Evolutionary conservation across 2,888 invertebrate genomes (phyloP), one percentile per base, ranked within the genome.

Genomic region (Chaetoderma sp.): DNA sequence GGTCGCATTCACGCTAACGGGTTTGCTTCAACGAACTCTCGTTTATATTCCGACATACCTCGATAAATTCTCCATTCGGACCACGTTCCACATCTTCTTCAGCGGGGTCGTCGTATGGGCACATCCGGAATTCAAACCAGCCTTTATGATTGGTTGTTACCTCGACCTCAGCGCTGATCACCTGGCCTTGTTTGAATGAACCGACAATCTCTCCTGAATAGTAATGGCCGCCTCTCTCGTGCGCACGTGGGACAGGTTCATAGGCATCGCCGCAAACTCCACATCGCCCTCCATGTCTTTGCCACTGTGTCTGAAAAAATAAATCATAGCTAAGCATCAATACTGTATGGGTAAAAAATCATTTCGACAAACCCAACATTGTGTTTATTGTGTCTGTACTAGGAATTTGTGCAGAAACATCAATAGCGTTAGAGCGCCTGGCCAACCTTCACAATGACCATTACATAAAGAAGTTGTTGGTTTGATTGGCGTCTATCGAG

Each of bases 191-290:
- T 8, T 50, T 32, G 61, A 68, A 75, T 4, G 18, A 42, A 2
- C 60, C 57, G 4, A 68, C 68, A 4, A 69, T 66, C 10, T 65
- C 65, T 2, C 72, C 75, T 13, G 50, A 39, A 62, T 72, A 75
- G 44, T 57, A 73, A 21, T 54, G 39, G 3, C 75, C 75, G 1
- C 73, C 72, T n/a, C 71, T 33, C 60, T 75, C 75, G 56, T 75
- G 75, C 2, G 69, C 65, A 27, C 75, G 69, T 5, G 75, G 75
- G 1, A 39, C 50, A 0, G 72, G 73, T 1, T 45, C 30, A 58
- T 63, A 71, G 10, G 72, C 65, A 58, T 75, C 75, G 0, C 75
- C 75, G 47, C 75, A 75, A 10, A 75, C 75, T 4, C 73, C 75
- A 58, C 75, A 75, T 21, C 47, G 44, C 8, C 75, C 75, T 1